A percentile compares a stretch with the other conserved stretches of the same genome.
Evolutionary conservation across 2,113 vertebrate species (phyloP).

Genomic region (Trinectes maculatus): DNA sequence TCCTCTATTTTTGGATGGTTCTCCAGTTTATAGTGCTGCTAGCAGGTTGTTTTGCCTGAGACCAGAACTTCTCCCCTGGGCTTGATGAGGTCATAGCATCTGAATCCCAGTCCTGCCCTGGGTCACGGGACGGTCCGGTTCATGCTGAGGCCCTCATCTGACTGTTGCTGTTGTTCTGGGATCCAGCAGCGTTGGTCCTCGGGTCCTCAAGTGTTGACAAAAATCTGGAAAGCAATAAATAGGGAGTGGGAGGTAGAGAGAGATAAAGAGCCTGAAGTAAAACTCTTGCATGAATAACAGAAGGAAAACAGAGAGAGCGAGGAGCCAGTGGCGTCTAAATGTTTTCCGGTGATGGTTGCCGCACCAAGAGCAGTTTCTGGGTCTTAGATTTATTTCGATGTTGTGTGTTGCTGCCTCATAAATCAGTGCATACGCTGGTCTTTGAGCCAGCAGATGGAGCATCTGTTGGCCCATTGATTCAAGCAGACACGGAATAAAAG

Average conservation of each 20-base stretch:
- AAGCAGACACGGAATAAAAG: slow-evolving; percentile 14
- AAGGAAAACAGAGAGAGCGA: slow-evolving; percentile 3
- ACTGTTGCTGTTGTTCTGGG: slow-evolving; percentile 69
- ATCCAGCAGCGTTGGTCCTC: slow-evolving; percentile 55
- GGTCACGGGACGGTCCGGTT: slow-evolving; percentile 61
- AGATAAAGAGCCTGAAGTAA: slow-evolving; percentile 23
- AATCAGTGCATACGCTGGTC: slow-evolving; percentile 51
- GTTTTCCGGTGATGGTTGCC: slow-evolving; percentile 20
- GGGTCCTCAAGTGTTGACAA: slow-evolving; percentile 50
- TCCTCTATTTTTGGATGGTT: too few species aligned
- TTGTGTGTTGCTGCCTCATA: slow-evolving; percentile 47
- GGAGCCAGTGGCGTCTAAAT: slow-evolving; percentile 25
- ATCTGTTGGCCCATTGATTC: slow-evolving; percentile 25
- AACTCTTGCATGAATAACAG: not conserved
- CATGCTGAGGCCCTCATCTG: slow-evolving; percentile 68
- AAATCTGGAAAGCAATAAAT: slow-evolving; percentile 50
- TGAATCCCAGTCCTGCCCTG: slow-evolving; percentile 57
- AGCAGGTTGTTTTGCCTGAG: slow-evolving; percentile 48
- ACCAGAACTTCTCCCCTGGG: slow-evolving; percentile 46
- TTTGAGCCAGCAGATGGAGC: slow-evolving; percentile 21
- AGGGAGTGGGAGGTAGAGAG: slow-evolving; percentile 22
- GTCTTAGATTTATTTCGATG: slow-evolving; percentile 53
- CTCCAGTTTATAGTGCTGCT: too few species aligned
- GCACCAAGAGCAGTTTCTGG: slow-evolving; percentile 54
- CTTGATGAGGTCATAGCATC: slow-evolving; percentile 75